A percentile compares a stretch with the other conserved stretches of the same genome.
phyloP scores from a whole-genome alignment of 2,888 invertebrate genomes.

The Drosophila helvetica region DNA sequence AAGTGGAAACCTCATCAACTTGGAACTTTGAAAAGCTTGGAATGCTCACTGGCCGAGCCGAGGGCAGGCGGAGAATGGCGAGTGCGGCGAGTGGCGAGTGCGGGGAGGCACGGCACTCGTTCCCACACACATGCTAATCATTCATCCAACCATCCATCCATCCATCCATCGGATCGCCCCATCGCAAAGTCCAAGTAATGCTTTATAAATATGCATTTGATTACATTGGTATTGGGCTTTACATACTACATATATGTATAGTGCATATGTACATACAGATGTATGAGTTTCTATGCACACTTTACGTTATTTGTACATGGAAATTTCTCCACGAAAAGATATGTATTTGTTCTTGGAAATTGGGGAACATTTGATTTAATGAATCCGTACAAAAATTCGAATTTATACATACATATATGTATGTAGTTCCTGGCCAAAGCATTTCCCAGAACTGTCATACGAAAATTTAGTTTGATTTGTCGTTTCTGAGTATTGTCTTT shows the following conservation, averaged over 20 bases:
- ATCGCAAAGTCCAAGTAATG: conserved; percentile 8
- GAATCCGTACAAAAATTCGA: too few species aligned
- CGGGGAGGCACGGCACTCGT: background rate
- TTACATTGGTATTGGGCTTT: background rate
- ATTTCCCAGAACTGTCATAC: too few species aligned
- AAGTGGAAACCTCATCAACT: conserved; percentile 25
- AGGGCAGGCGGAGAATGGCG: conserved; percentile 1
- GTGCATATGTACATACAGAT: background rate
- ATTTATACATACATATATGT: too few species aligned
- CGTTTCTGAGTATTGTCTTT: too few species aligned
- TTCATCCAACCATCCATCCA: conserved; percentile 1
- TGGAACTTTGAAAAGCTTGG: conserved; percentile 11
- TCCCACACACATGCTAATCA: conserved; percentile 16
- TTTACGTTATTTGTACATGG: too few species aligned
- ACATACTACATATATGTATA: background rate
- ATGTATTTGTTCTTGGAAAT: too few species aligned
- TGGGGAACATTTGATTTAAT: too few species aligned
- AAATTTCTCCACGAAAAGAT: too few species aligned
- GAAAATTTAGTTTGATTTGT: too few species aligned
- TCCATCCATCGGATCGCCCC: background rate
- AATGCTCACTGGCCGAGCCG: conserved; percentile 3
- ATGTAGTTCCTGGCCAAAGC: too few species aligned
- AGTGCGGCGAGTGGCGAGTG: background rate
- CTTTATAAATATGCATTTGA: conserved; percentile 10
- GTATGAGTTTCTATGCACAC: background rate